Conservation (phyloP, 2,797 vertebrate species). For the Squalus acanthias region DNA sequence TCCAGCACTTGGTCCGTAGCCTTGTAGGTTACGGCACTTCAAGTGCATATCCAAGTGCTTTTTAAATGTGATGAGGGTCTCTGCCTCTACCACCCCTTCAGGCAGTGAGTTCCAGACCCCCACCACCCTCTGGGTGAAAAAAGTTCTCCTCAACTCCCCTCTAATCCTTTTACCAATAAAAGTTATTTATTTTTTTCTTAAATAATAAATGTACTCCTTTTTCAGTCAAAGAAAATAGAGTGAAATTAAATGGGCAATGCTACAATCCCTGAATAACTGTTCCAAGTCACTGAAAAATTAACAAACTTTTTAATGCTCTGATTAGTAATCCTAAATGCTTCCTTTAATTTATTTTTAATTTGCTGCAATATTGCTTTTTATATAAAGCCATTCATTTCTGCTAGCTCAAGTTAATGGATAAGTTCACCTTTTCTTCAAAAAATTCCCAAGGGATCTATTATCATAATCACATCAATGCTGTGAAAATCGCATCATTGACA, state of each 20-base stretch:
- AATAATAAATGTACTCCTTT: not conserved
- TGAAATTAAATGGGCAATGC: not conserved
- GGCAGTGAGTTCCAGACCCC: too few species aligned
- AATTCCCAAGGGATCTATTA: not conserved
- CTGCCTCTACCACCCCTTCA: too few species aligned
- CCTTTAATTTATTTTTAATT: not conserved
- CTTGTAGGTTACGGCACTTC: too few species aligned
- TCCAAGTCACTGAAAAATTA: too few species aligned
- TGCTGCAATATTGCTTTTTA: not conserved
- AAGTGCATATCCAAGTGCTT: too few species aligned
- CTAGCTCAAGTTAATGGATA: not conserved
- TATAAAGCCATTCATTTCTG: not conserved
- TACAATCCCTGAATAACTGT: not conserved
- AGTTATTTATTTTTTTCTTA: not conserved
- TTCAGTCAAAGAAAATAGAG: not conserved
- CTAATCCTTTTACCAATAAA: not conserved
- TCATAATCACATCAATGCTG: not conserved
- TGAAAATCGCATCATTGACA: not conserved
- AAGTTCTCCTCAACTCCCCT: too few species aligned
- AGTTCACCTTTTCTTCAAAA: not conserved
- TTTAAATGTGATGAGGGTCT: too few species aligned
- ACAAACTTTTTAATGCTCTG: not conserved
- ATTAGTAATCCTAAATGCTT: not conserved
- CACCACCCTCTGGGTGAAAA: too few species aligned
- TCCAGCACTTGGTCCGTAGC: too few species aligned